A percentile compares a stretch with the other conserved stretches of the same genome.
phyloP scores from a whole-genome alignment of 2,113 vertebrate species.

The Spea multiplicata region DNA sequence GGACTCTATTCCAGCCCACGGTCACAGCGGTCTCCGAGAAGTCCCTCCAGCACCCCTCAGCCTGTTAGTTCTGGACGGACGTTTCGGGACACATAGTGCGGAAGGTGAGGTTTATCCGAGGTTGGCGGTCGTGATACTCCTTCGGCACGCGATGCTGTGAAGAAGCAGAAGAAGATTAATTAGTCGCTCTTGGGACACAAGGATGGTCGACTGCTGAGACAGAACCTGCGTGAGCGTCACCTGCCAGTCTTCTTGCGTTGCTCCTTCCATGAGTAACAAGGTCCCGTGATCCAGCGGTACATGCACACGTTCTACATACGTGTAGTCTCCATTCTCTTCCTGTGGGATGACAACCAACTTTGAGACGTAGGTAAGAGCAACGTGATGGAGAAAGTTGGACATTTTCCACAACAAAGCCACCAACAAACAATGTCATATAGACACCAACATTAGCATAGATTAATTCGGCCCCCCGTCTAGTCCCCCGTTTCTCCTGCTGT shows the following conservation, averaged over 20 bases:
- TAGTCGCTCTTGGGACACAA: too few relatives aligned
- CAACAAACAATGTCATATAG: too few relatives aligned
- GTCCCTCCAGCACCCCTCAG: too few relatives aligned
- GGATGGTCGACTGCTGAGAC: too few relatives aligned
- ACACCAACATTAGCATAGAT: too few relatives aligned
- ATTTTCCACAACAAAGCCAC: too few relatives aligned
- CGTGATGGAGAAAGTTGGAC: too few relatives aligned
- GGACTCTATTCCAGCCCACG: too few relatives aligned
- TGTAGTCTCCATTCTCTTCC: constrained; percentile 86
- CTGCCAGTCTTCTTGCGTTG: constrained; percentile 94
- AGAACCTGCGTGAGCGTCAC: constrained; percentile 53
- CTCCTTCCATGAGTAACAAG: constrained; percentile 90
- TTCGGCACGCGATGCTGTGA: constrained; percentile 89
- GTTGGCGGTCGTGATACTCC: constrained; percentile 87
- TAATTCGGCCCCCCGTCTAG: too few relatives aligned
- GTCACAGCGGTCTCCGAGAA: too few relatives aligned
- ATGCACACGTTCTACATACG: constrained; percentile 73
- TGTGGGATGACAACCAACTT: constrained; percentile 52
- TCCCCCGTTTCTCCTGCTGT: too few relatives aligned
- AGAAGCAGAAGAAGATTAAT: not conserved
- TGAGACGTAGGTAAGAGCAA: too few relatives aligned
- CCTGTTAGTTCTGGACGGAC: constrained; percentile 72
- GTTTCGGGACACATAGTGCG: constrained; percentile 70
- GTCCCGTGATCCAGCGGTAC: constrained; percentile 85
- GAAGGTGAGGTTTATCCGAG: constrained; percentile 90